These are phyloP conservation scores for Netelia inedita DNA, from an alignment of 2,888 invertebrate genomes.

Conservation along the genomic window DNA sequence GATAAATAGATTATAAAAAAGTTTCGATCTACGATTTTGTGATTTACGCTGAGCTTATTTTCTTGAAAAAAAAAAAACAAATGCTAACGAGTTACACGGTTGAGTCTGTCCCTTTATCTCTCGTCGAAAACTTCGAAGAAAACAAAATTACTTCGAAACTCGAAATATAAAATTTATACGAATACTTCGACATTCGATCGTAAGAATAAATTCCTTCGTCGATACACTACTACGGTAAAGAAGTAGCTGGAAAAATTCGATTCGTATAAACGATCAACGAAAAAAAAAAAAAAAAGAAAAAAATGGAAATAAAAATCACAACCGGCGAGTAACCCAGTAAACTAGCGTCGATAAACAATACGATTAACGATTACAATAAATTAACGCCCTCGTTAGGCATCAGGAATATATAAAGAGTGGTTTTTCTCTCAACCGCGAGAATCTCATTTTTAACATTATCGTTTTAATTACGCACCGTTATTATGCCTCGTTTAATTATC, in stretches of 20 bases:
- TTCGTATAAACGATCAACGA: constrained; percentile 10
- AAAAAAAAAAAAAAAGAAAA: constrained; percentile 11
- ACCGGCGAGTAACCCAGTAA: constrained; percentile 79
- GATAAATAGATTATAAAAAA: not conserved
- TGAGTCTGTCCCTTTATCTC: not conserved
- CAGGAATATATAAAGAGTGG: constrained; percentile 59
- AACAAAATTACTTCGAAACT: constrained; percentile 16
- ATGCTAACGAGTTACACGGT: not conserved
- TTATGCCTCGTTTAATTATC: constrained; percentile 40
- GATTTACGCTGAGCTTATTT: not conserved
- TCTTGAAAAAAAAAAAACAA: constrained; percentile 1
- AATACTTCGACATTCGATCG: constrained; percentile 27
- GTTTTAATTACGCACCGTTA: constrained; percentile 8
- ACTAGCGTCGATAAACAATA: constrained; percentile 69
- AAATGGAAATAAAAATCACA: constrained; percentile 75
- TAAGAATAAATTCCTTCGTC: constrained; percentile 40
- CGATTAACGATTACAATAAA: constrained; percentile 64
- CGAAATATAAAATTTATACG: constrained; percentile 5
- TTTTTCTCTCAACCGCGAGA: constrained; percentile 63
- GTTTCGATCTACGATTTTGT: not conserved
- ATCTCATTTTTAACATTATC: constrained; percentile 54
- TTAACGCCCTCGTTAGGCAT: constrained; percentile 64
- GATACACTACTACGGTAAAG: constrained; percentile 30
- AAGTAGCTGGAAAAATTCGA: not conserved
- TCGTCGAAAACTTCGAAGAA: constrained; percentile 2